A percentile compares a stretch with the other conserved stretches of the same genome.
These are phyloP conservation scores for Synergus japonicus DNA, from an alignment of 2,888 invertebrate genomes.

Conservation along the genomic window DNA sequence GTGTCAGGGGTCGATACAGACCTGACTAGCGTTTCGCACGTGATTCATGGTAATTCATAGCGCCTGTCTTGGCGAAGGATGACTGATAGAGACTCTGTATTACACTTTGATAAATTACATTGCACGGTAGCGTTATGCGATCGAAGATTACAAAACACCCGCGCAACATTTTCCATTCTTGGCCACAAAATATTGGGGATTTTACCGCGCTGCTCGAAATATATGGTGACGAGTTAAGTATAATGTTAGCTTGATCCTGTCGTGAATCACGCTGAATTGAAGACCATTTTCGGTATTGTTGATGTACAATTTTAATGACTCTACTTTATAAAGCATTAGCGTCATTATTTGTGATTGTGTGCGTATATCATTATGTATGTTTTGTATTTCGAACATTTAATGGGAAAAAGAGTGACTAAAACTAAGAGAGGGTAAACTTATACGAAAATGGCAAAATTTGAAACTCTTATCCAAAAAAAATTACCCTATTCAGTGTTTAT, in stretches of 20 bases:
- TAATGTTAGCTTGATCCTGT: not conserved
- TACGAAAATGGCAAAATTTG: no score
- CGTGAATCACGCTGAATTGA: not conserved
- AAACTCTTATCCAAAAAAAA: no score
- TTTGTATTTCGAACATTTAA: no score
- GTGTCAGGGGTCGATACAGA: conserved; percentile 27
- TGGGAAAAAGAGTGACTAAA: no score
- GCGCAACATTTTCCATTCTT: not conserved
- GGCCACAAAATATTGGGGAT: not conserved
- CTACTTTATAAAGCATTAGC: no score
- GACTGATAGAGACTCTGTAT: conserved; percentile 41
- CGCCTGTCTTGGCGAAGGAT: conserved; percentile 13
- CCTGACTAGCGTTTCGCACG: conserved; percentile 40
- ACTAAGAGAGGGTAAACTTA: no score
- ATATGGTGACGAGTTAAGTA: not conserved
- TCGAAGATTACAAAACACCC: conserved; percentile 34
- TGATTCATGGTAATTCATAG: conserved; percentile 40
- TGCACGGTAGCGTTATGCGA: conserved; percentile 16
- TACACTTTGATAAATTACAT: conserved; percentile 36
- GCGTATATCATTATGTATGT: no score
- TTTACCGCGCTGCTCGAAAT: not conserved
- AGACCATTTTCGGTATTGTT: not conserved
- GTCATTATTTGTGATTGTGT: no score
- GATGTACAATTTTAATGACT: no score
- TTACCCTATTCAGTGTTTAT: no score